A percentile compares a stretch with the other conserved stretches of the same genome.
phyloP scores from a whole-genome alignment of 2,797 vertebrate species.

The Cossypha niveicapilla region DNA sequence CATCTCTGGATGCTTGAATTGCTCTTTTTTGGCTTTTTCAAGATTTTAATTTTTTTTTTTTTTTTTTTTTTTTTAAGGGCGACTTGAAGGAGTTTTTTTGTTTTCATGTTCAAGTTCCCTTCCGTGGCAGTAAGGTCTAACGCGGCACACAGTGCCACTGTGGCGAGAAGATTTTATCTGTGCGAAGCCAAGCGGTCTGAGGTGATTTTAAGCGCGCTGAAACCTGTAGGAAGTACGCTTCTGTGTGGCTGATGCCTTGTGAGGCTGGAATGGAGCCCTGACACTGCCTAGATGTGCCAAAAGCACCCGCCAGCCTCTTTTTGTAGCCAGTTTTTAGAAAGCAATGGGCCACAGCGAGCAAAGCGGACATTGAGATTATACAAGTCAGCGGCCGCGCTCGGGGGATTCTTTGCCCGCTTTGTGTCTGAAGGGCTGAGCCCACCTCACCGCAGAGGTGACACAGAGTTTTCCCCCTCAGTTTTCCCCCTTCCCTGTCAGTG shows the following conservation, averaged over 20 bases:
- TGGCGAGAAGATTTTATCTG: not conserved
- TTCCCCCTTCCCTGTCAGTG: too few species aligned
- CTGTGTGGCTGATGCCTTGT: not conserved
- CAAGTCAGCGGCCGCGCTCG: not conserved
- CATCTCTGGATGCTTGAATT: not conserved
- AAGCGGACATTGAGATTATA: rapidly evolving
- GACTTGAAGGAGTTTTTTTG: not conserved
- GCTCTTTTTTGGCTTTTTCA: rapidly evolving
- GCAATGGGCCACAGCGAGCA: rapidly evolving
- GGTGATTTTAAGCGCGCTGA: not conserved
- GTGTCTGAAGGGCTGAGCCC: too few species aligned
- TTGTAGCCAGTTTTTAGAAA: not conserved
- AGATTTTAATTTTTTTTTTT: not conserved
- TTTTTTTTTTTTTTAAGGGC: not conserved
- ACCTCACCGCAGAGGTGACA: too few species aligned
- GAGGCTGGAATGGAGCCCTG: not conserved
- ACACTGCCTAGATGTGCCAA: not conserved
- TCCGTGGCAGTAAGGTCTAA: not conserved
- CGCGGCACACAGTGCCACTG: not conserved
- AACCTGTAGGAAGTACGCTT: not conserved
- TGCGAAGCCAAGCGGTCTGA: not conserved
- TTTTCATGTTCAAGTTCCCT: not conserved
- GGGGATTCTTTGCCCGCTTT: not conserved
- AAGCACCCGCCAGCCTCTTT: not conserved
- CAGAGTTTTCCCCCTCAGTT: not conserved